These are phyloP conservation scores for Bruchidius siliquastri DNA, from an alignment of 2,888 invertebrate species.

Conservation along the genomic window DNA sequence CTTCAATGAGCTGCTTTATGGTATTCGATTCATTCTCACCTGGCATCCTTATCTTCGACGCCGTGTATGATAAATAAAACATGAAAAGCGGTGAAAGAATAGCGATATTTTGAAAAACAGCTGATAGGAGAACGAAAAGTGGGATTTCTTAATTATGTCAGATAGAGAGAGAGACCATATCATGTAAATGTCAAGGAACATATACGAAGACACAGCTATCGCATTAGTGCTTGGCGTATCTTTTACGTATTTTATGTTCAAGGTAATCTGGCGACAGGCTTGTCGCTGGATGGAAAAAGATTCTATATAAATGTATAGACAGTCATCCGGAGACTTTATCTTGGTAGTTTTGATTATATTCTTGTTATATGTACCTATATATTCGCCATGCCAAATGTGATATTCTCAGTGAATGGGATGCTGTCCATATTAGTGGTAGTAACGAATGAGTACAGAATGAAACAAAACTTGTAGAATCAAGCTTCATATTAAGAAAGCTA, in stretches of 20 bases:
- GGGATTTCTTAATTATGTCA: background rate
- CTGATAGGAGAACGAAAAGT: background rate
- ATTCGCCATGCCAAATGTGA: background rate
- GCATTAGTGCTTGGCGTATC: background rate
- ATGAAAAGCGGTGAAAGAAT: too few species aligned
- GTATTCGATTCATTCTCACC: too few species aligned
- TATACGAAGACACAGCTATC: background rate
- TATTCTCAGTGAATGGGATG: too few species aligned
- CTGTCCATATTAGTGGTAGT: too few species aligned
- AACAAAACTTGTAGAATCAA: too few species aligned
- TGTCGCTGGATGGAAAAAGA: background rate
- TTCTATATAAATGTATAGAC: background rate
- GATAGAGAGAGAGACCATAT: background rate
- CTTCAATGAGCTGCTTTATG: too few species aligned
- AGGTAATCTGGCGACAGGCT: background rate
- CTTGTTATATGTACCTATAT: background rate
- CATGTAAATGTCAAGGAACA: background rate
- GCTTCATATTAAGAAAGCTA: too few species aligned
- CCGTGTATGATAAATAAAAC: too few species aligned
- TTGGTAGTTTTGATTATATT: background rate
- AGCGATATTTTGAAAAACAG: too few species aligned
- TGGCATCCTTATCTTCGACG: too few species aligned
- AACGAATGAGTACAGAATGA: too few species aligned
- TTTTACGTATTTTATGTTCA: background rate
- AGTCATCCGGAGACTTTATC: background rate